Evolutionary conservation across 1,140 invertebrate genomes (phyloP), one percentile per base, ranked within the genome.

Genomic region (Dendrolimus punctatus): DNA sequence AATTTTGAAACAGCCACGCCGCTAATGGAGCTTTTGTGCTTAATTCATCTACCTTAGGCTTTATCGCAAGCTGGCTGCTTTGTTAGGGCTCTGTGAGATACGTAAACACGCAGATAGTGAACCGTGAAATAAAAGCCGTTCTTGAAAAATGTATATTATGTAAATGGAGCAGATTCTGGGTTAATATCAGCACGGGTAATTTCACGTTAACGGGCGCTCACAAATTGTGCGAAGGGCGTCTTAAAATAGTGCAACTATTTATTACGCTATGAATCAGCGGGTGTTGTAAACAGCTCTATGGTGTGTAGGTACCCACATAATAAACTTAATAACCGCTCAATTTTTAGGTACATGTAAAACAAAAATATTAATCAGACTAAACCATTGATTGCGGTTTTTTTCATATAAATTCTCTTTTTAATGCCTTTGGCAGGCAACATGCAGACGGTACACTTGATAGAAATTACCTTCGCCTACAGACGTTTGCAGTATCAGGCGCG

Each of bases 151-250:
- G 41, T 55, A 51, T 60, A 60, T 60, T 62, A 64, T 65, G 61
- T 66, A 66, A 62, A 66, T 63, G 52, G 51, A 51, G 48, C 54
- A 55, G 52, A 55, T 65, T 62, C 60, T 66, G 53, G 63, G 65
- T 67, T 71, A 72, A 71, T 71, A 68, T 55, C 58, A 53, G 55
- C 58, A 64, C 62, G 67, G 64, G 57, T 49, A 56, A 77, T 76
- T 76, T 81, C 67, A 68, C 74, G 71, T 73, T 79, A 78, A 79
- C 72, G 58, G 66, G 55, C 60, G 57, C 61, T 61, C 57, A 68
- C 71, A 76, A 79, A 72, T 67, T 64, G 68, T 71, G 73, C 59
- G 78, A 85, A 85, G 82, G 82, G 73, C 80, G 73, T 69, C 76
- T 73, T 63, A 74, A 80, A 82, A 85, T 83, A 85, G 72, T 69